Conservation (phyloP, 2,797 vertebrate species). For the Malacoraja senta region DNA sequence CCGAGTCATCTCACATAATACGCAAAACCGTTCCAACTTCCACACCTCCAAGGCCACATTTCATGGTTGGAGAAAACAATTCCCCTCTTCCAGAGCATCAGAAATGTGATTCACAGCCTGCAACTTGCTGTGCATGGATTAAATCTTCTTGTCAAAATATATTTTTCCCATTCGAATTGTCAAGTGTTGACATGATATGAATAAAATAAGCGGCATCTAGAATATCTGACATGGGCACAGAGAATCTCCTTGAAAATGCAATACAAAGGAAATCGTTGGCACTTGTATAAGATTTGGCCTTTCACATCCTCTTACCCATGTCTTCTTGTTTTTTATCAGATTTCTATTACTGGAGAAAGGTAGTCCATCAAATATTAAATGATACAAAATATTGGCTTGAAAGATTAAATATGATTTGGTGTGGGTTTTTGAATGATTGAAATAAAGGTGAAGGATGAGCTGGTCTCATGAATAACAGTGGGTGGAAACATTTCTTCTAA, state of each 20-base stretch:
- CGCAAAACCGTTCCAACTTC: neutral
- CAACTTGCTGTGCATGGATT: neutral
- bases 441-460: neutral
- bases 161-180: neutral
- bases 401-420: neutral
- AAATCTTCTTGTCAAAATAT: neutral
- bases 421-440: neutral
- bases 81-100: neutral
- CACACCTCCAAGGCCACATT: neutral
- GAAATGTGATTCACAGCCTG: neutral
- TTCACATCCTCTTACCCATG: neutral
- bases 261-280: neutral
- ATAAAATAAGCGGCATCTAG: neutral
- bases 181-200: neutral
- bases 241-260: neutral
- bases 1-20: slow-evolving; percentile 11
- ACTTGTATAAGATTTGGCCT: neutral
- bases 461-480: neutral
- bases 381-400: neutral
- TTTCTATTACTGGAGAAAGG: neutral
- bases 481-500: neutral
- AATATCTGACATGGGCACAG: neutral
- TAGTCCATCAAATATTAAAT: neutral
- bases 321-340: neutral
- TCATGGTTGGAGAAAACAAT: neutral